Percentiles rank a stretch among this genome's conserved stretches.
phyloP scores from a whole-genome alignment of 2,797 vertebrate species.

The Rhynchotus rufescens region DNA sequence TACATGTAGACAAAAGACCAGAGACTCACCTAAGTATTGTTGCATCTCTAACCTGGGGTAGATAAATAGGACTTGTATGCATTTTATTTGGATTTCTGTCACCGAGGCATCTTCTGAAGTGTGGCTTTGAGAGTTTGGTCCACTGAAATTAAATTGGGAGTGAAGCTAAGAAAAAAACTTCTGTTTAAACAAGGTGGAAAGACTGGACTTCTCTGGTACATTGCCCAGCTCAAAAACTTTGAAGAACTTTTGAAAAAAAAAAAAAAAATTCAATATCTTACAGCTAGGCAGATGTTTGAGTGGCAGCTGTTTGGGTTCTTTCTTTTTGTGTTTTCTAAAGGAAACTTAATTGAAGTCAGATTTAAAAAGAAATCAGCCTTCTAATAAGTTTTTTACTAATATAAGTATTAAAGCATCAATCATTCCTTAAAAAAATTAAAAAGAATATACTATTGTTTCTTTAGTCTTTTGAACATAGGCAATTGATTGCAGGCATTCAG shows the following conservation, averaged over 20 bases:
- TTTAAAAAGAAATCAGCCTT: neutral
- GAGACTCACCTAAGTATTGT: neutral
- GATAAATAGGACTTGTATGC: neutral
- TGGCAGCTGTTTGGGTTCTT: neutral
- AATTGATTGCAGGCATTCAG: neutral
- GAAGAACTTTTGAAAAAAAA: too few species aligned
- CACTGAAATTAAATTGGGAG: neutral
- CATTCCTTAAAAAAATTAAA: neutral
- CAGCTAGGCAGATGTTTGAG: neutral
- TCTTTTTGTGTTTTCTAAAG: neutral
- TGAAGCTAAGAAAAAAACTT: neutral
- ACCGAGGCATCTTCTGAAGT: neutral
- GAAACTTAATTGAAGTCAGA: neutral
- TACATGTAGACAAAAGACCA: neutral
- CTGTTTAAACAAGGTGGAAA: neutral
- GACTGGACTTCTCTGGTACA: neutral
- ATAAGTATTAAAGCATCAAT: neutral
- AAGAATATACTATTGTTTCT: neutral
- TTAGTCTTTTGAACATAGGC: neutral
- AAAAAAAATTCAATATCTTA: neutral
- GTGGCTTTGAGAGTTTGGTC: neutral
- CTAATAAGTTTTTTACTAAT: neutral
- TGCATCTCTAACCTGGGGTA: neutral
- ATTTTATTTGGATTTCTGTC: neutral
- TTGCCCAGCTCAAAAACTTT: neutral